A percentile compares a stretch with the other conserved stretches of the same genome.
These are phyloP conservation scores for Prenolepis imparis DNA, from an alignment of 2,888 invertebrate species.

Conservation along the genomic window DNA sequence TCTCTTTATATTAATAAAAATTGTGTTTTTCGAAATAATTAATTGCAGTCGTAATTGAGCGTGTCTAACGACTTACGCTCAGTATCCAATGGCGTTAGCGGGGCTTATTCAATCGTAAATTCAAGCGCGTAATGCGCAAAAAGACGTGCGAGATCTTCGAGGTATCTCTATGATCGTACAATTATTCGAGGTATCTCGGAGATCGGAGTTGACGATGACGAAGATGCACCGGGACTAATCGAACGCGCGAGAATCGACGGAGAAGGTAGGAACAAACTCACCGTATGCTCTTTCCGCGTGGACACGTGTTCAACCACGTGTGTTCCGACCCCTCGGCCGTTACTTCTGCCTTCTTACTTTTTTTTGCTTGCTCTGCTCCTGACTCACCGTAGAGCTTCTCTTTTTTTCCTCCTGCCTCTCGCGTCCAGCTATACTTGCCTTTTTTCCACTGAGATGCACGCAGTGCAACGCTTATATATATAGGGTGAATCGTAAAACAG, in stretches of 20 bases:
- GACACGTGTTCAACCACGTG: constrained; percentile 83
- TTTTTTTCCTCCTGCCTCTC: constrained; percentile 40
- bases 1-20: not conserved
- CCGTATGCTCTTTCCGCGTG: constrained; percentile 54
- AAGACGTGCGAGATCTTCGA: not conserved
- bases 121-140: constrained; percentile 16
- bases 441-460: constrained; percentile 42
- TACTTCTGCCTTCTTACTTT: constrained; percentile 70
- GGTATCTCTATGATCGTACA: not conserved
- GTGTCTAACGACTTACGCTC: not conserved
- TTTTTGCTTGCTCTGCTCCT: constrained; percentile 49
- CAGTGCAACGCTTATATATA: constrained; percentile 25
- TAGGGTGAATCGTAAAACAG: constrained; percentile 12
- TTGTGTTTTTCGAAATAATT: not conserved
- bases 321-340: constrained; percentile 72
- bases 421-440: constrained; percentile 5
- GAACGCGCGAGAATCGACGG: constrained; percentile 61
- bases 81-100: not conserved
- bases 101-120: constrained; percentile 21
- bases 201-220: constrained; percentile 43
- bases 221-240: constrained; percentile 63
- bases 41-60: not conserved
- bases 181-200: not conserved
- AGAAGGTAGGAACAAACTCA: constrained; percentile 54
- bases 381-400: constrained; percentile 55